Evolutionary conservation across 1,140 invertebrate species (phyloP), one percentile per base, ranked within the genome.

Genomic region (Caenorhabditis briggsae): DNA sequence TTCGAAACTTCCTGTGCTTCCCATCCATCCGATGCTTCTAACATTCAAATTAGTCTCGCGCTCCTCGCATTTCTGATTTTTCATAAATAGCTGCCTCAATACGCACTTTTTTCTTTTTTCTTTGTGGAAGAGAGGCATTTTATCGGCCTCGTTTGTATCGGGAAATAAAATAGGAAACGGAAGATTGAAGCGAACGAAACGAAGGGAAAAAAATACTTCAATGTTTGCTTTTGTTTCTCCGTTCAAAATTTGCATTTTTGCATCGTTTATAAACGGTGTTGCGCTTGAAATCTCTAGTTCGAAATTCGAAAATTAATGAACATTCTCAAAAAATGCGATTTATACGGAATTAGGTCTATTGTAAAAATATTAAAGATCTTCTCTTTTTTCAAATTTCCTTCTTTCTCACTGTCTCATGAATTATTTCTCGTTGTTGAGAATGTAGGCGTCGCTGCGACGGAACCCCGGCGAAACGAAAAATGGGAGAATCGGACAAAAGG

Each of bases 91-190:
- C 70, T 78, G 25, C 41, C 70, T 78, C 53, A 46, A 46, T 53
- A 48, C 70, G 46, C 70, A 43, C 20, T 70, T 41, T 48, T 78
- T 50, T 20, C 7, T 46, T 12, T 43, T 46, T 50, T 23, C 12
- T 14, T 9, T 12, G n/a, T 8, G n/a, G 16, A n/a, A 25, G 23
- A 61, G 59, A 61, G 20, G 59, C 59, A 11, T 70, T 70, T 48
- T 70, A 70, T 70, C 64, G 64, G 64, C 70, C 20, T 78, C 46
- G 33, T 78, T 78, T 78, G 41, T 16, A 78, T 50, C 25, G 70
- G 70, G 70, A 78, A 78, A 78, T 78, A 78, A 78, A 78, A 48
- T 48, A 53, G 70, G 46, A 78, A 78, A 50, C 41, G 64, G 64
- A 46, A 64, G 23, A 64, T 64, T 64, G 20, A 9, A 70, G 46